phyloP scores from a whole-genome alignment of 2,888 invertebrate genomes.

The Xestoiulus laeticollis region DNA sequence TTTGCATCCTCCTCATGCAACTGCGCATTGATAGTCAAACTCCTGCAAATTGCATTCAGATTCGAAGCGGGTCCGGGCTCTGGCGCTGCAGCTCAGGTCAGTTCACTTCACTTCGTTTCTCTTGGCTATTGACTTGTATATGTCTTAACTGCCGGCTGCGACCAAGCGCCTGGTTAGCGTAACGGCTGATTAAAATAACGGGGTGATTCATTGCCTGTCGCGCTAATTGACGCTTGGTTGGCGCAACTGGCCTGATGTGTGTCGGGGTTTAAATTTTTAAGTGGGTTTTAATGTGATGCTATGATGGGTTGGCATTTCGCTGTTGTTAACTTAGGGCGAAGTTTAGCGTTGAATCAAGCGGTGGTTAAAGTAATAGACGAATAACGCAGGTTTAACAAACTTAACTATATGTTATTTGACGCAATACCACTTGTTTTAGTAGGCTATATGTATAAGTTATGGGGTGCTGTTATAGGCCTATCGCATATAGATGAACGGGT shows the following conservation, averaged over 20 bases:
- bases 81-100: conserved; percentile 27
- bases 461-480: too few species aligned
- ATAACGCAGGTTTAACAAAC: background rate
- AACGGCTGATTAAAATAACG: background rate
- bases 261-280: background rate
- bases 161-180: background rate
- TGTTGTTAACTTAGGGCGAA: background rate
- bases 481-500: too few species aligned
- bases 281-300: background rate
- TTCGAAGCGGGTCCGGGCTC: conserved; percentile 27
- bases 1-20: conserved; percentile 44
- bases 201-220: background rate
- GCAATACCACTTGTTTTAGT: too few species aligned
- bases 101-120: conserved; percentile 20
- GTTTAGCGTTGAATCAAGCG: background rate
- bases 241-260: background rate
- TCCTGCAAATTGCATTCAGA: conserved; percentile 34
- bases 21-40: conserved; percentile 42
- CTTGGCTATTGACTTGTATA: background rate
- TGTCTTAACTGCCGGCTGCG: background rate
- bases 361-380: background rate
- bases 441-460: too few species aligned
- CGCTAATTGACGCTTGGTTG: background rate
- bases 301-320: background rate
- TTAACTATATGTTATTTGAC: too few species aligned